Base-by-base conservation (phyloP, 2,113 vertebrate species). In the Xiphophorus hellerii region DNA sequence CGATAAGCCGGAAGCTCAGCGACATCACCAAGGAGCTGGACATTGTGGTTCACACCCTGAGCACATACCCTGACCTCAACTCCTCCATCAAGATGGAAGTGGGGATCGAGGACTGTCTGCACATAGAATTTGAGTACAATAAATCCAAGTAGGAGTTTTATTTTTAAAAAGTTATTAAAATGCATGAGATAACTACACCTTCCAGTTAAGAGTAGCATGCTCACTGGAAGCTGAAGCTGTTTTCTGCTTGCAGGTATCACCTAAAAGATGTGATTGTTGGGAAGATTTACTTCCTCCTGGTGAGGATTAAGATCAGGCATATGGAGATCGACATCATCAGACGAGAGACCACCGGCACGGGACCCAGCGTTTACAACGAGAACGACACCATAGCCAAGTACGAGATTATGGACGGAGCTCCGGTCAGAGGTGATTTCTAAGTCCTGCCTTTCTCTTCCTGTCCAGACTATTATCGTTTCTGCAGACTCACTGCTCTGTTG, bases 41-140 rank as follows among this genome's bases (percentile, higher is more conserved):
- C 86, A 97, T 99, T 0, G 97, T 99, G 0, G 98, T 99, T 51
- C 98, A 99, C 86, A 99, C 98, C 0, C 89, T 99, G 66, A 98
- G 97, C 92, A 97, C 98, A 0, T 95, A 98, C 84, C 97, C 98
- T 0, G 98, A 99, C 84, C 95, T 99, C 84, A 99, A 99, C 92
- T 99, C 97, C 12, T 99, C 98, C 63, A 99, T 99, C 82, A 99
- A 97, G 90, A 99, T 99, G 98, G 98, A 99, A 84, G 98, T 99
- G 39, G 98, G 98, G 27, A 99, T 99, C 0, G 98, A 99, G 87
- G 98, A 99, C 74, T 99, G 98, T 84, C 95, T 99, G 66, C 98
- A 99, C 93, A 99, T 99, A 22, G 98, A 99, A 89, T 99, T 99
- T 20, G 98, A 99, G 90, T 99, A 99, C 82, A 99, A 99, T 91